Evolutionary conservation across 2,797 vertebrate species (phyloP).

Genomic region (Sorex maritimensis): DNA sequence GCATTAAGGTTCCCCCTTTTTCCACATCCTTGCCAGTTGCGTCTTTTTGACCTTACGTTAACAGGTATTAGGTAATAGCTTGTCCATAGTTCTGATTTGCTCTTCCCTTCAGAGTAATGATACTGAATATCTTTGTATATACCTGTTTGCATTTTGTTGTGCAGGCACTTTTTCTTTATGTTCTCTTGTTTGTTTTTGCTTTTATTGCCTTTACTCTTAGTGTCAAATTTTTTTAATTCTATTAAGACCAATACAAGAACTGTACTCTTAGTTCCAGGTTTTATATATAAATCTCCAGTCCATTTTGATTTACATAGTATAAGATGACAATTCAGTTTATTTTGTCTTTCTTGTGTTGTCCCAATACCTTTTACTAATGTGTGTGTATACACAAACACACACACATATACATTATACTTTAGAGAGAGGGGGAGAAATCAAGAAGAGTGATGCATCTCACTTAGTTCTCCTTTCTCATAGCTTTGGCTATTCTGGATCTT

Average conservation of each 20-base stretch:
- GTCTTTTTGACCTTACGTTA: background rate
- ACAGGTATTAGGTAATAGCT: background rate
- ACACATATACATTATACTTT: background rate
- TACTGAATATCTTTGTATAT: background rate
- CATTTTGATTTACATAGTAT: background rate
- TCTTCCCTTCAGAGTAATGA: background rate
- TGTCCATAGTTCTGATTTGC: background rate
- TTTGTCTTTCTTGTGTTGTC: background rate
- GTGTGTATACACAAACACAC: background rate
- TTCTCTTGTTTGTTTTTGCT: conserved; percentile 8
- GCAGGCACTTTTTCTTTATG: background rate
- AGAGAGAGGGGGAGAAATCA: background rate
- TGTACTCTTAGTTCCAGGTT: background rate
- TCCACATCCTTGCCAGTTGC: background rate
- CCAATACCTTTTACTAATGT: background rate
- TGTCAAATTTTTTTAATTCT: background rate
- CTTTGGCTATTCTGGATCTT: background rate
- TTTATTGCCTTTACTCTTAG: conserved; percentile 1
- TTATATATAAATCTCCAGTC: background rate
- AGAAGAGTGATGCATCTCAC: background rate
- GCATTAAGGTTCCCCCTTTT: background rate
- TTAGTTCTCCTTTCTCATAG: background rate
- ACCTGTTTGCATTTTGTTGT: background rate
- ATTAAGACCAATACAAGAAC: background rate
- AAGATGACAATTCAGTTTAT: background rate